Evolutionary conservation across 2,797 vertebrate species (phyloP), one percentile per base, ranked within the genome.

Genomic region (Sebastiscus tertius): DNA sequence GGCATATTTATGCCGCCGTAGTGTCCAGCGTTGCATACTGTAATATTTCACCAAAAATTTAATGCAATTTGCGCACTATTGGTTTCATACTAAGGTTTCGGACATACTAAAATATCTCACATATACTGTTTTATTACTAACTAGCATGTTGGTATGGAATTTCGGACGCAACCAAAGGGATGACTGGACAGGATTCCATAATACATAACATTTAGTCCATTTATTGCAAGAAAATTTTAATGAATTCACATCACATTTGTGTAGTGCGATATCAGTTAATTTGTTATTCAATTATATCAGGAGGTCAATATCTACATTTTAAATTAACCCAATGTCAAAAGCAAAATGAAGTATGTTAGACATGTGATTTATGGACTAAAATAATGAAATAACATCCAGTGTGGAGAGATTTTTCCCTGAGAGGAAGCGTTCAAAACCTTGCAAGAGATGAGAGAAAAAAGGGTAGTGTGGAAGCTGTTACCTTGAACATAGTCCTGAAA

Each of bases 401-500:
- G 34, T 20, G 22, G 59, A 20, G 8, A 56, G 33, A 60, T 69
- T 81, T 70, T 63, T 9, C 4, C 42, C n/a, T 36, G 24, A 46
- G 31, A 80, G 66, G 72, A 70, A 63, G 68, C 22, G 11, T 70
- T 60, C 31, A 67, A 74, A 61, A 74, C 52, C 52, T n/a, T 29
- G 46, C 55, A 24, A 74, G 36, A 79, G 72, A 75, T 59, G 36
- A 33, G 54, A 52, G 72, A 42, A 77, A 72, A 71, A 34, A 77
- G 31, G 66, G 39, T 22, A 27, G 58, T 67, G 79, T 80, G 68
- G 60, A 82, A 77, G 71, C 52, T 27, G 87, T 87, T 90, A 87
- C 90, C 88, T 89, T 82, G 77, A 91, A 85, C 80, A 66, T 63
- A 68, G 83, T 26, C 67, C 88, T 92, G 76, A 93, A 89, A 88